Evolutionary conservation across 1,140 invertebrate genomes (phyloP).

Genomic region (Carposina sasakii): DNA sequence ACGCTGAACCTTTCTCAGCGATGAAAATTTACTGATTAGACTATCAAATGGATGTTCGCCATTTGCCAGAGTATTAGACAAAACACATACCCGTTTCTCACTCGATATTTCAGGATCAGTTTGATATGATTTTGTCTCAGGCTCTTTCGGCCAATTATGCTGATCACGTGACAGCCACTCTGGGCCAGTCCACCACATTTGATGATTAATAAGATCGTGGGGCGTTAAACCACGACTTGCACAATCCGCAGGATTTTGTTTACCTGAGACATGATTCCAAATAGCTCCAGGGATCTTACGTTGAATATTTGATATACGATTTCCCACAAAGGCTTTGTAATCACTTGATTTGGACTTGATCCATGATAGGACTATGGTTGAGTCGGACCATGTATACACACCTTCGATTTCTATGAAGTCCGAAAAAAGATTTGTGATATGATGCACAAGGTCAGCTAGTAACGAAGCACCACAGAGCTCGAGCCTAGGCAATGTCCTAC

Average conservation of each 20-base stretch:
- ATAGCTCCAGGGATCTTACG: neutral
- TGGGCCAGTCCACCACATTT: neutral
- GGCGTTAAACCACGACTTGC: neutral
- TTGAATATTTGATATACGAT: neutral
- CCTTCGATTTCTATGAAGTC: neutral
- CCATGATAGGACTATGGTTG: slow-evolving; percentile 1
- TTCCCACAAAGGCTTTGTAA: neutral
- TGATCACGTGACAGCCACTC: neutral
- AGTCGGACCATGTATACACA: neutral
- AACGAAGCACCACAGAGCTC: slow-evolving; percentile 21
- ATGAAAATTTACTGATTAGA: neutral
- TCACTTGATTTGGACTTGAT: neutral
- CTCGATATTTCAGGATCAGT: neutral
- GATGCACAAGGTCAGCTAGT: slow-evolving; percentile 15
- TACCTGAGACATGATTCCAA: neutral
- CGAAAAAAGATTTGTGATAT: neutral
- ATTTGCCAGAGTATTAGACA: neutral
- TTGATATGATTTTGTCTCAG: neutral
- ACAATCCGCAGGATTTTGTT: neutral
- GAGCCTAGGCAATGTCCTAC: slow-evolving; percentile 13
- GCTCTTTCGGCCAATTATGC: neutral
- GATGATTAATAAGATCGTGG: neutral
- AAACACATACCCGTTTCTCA: neutral
- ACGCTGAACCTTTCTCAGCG: neutral
- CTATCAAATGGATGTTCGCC: neutral